Evolutionary conservation across 2,888 invertebrate species (phyloP).

Genomic region (Timandra comae): DNA sequence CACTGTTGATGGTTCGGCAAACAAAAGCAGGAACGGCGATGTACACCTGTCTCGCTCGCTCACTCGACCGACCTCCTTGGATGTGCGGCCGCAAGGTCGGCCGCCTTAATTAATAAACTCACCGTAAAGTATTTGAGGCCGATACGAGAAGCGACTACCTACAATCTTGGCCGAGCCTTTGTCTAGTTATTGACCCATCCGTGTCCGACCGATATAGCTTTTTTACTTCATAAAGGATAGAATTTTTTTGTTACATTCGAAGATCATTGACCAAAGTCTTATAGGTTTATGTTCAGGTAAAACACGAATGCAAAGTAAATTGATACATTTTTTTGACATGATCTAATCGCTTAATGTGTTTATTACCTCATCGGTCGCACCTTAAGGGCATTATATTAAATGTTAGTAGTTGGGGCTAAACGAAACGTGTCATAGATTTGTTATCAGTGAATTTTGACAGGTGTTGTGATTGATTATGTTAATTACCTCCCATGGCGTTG

Average conservation of each 20-base stretch:
- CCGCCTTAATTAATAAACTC: conserved; percentile 76
- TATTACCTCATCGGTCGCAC: conserved; percentile 6
- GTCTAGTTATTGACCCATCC: conserved; percentile 72
- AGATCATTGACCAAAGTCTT: conserved; percentile 1
- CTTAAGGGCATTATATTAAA: background rate
- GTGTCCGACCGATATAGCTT: conserved; percentile 41
- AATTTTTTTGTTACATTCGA: conserved; percentile 2
- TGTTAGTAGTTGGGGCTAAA: conserved; percentile 11
- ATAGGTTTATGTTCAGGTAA: background rate
- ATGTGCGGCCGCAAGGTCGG: conserved; percentile 75
- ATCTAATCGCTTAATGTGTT: conserved; percentile 13
- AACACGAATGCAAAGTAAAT: conserved; percentile 2
- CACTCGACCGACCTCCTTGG: conserved; percentile 68
- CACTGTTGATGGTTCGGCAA: conserved; percentile 26
- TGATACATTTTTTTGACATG: conserved; percentile 14
- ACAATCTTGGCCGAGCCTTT: conserved; percentile 69
- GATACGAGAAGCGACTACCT: conserved; percentile 69
- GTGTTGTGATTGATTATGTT: conserved; percentile 22
- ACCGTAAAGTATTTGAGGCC: conserved; percentile 75
- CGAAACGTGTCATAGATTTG: conserved; percentile 20
- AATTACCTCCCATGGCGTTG: conserved; percentile 20
- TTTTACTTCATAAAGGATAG: conserved; percentile 34
- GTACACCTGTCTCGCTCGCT: conserved; percentile 48
- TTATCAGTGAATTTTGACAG: conserved; percentile 21
- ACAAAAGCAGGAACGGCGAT: conserved; percentile 23